Evolutionary conservation across 2,113 vertebrate species (phyloP), one percentile per base, ranked within the genome.

Genomic region (Periophthalmodon schlosseri): DNA sequence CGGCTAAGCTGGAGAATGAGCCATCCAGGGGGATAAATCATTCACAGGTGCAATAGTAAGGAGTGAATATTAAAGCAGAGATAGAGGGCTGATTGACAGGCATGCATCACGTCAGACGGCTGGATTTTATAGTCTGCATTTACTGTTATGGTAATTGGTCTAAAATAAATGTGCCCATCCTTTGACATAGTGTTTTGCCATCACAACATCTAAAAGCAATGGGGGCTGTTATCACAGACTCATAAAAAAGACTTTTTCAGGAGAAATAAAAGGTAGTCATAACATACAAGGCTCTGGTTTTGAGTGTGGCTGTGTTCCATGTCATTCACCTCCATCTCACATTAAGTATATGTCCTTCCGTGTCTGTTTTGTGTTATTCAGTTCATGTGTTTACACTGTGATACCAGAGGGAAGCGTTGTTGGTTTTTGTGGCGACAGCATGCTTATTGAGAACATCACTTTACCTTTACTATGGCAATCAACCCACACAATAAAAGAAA

Each of bases 361-460:
- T 57, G 10, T 57, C 49, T 57, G 52, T 69, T 34, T 44, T 34
- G 23, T 39, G 34, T 69, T 74, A 24, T 33, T 46, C 63, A 33
- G 57, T 69, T 72, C 24, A 80, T 66, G 60, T 66, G 20, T 44
- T 44, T 7, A 44, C 39, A 10, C 39, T 44, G 2, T 66, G 3
- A 1, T 44, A 54, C 44, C 46, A 23, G 61, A 63, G 46, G 33
- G 63, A 56, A 56, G 4, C 69, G 56, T 20, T 21, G 64, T 67
- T 60, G 72, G 18, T 65, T 56, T 36, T 44, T 69, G 57, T 75
- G 64, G 75, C 57, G 33, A 73, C 66, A 69, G 58, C 46, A 52
- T 74, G 73, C 63, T 65, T 78, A 54, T 68, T 74, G 77, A 77
- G 78, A 85, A 74, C 73, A 83, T 68, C 80, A 80, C 64, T 24